Evolutionary conservation across 2,113 vertebrate species (phyloP).

Genomic region (Phaethornis superciliosus): DNA sequence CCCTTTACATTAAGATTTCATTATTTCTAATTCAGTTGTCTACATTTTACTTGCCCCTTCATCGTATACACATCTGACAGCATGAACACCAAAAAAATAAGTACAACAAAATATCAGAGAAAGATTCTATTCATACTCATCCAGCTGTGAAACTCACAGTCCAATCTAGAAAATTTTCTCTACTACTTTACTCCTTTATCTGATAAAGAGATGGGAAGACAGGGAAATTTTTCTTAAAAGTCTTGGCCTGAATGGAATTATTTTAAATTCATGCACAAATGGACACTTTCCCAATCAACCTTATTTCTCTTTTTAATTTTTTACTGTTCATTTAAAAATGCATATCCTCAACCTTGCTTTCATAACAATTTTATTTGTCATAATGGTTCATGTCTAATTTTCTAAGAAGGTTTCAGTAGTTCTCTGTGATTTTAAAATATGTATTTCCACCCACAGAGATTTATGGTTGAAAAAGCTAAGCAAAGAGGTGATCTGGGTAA

Average conservation of each 20-base stretch:
- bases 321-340: constrained; percentile 29
- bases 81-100: not conserved
- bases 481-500: constrained; percentile 13
- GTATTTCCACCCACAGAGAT: constrained; percentile 24
- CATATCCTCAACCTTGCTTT: not conserved
- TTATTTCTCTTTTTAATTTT: not conserved
- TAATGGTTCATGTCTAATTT: constrained; percentile 10
- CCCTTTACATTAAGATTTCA: not conserved
- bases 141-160: not conserved
- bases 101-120: not conserved
- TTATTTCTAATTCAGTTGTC: not conserved
- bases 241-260: not conserved
- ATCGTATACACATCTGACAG: rapidly evolving
- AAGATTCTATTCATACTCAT: not conserved
- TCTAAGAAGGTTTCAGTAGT: constrained; percentile 17
- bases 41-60: not conserved
- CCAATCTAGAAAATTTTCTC: not conserved
- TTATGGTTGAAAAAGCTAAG: constrained; percentile 42
- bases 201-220: not conserved
- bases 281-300: not conserved
- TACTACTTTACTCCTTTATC: not conserved
- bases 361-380: constrained; percentile 18
- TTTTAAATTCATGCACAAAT: not conserved
- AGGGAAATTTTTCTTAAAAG: not conserved
- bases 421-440: constrained; percentile 48